These are phyloP conservation scores for Euplagia quadripunctaria DNA, from an alignment of 2,888 invertebrate species.

Conservation along the genomic window DNA sequence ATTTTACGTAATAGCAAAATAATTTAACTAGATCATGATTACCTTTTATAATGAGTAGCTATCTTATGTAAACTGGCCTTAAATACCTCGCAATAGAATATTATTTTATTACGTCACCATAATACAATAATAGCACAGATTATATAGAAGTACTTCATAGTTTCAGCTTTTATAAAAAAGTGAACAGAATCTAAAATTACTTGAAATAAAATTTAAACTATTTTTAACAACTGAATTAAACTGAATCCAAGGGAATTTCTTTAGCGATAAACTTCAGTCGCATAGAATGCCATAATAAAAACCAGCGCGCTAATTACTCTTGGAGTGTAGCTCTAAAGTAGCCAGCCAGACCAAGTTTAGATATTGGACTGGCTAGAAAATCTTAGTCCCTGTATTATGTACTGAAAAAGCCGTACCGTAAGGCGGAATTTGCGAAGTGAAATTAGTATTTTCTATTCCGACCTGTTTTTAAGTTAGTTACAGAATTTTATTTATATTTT, in stretches of 20 bases:
- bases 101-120: too few species aligned
- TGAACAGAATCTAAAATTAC: too few species aligned
- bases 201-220: neutral
- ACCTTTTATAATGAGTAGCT: too few species aligned
- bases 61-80: too few species aligned
- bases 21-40: too few species aligned
- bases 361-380: conserved; percentile 25
- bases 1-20: too few species aligned
- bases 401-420: neutral
- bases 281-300: conserved; percentile 31
- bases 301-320: conserved; percentile 38
- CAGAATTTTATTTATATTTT: conserved; percentile 3
- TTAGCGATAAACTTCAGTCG: conserved; percentile 23
- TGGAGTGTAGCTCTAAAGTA: conserved; percentile 26
- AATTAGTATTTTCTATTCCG: conserved; percentile 1
- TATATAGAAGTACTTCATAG: too few species aligned
- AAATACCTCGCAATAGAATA: too few species aligned
- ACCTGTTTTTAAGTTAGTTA: neutral
- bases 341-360: conserved; percentile 39
- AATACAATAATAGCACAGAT: too few species aligned
- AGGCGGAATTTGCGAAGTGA: neutral
- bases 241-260: conserved; percentile 14
- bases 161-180: neutral
- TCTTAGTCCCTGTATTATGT: conserved; percentile 3
- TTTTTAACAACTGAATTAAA: conserved; percentile 12